Evolutionary conservation across 1,140 invertebrate species (phyloP).

Genomic region (Drosophila parvula): DNA sequence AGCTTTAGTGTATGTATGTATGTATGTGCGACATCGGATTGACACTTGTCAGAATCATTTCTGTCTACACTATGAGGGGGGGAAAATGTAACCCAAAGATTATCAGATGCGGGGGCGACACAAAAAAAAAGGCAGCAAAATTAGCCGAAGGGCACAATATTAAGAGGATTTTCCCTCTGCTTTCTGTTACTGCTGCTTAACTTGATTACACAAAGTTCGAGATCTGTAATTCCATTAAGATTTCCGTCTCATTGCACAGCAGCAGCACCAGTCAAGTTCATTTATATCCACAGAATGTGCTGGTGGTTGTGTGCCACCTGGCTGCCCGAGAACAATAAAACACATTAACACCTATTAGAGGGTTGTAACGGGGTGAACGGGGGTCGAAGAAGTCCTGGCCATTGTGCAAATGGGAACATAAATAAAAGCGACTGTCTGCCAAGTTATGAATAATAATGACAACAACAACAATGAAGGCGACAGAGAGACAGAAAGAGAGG

Average conservation of each 20-base stretch:
- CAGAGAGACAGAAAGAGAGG: conserved; percentile 4
- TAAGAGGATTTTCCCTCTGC: conserved; percentile 2
- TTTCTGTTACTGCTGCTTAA: conserved; percentile 4
- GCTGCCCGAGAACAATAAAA: conserved; percentile 65
- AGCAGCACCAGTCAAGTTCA: conserved; percentile 43
- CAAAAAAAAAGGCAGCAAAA: conserved; percentile 1
- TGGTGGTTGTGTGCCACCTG: conserved; percentile 31
- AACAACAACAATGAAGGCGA: conserved; percentile 51
- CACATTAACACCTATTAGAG: conserved; percentile 77
- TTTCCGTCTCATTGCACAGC: conserved; percentile 57
- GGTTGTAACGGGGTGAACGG: conserved; percentile 13
- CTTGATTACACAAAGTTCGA: conserved; percentile 32
- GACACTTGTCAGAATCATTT: conserved; percentile 71
- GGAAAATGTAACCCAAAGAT: conserved; percentile 29
- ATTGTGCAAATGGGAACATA: conserved; percentile 72
- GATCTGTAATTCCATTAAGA: conserved; percentile 59
- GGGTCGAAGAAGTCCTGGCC: conserved; percentile 45
- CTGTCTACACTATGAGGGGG: conserved; percentile 31
- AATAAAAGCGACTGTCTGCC: conserved; percentile 75
- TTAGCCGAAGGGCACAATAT: conserved; percentile 27
- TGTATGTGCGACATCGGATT: conserved; percentile 50
- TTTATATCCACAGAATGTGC: conserved; percentile 33
- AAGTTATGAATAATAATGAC: conserved; percentile 80
- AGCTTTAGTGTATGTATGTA: conserved; percentile 38
- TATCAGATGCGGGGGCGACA: neutral